Percentiles rank a stretch among this genome's conserved stretches.
Evolutionary conservation across 1,140 invertebrate species (phyloP).

Genomic region (Drosophila melanogaster): Release_6_plus_ISO1_MT NC_004354.4:8262501-8263000

Average conservation of each 20-base stretch:
- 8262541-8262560: constrained; percentile 9
- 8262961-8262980: constrained; percentile 39
- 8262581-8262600: constrained; percentile 29
- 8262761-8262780: background rate
- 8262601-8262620: constrained; percentile 2
- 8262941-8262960: constrained; percentile 37
- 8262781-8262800: too few relatives aligned
- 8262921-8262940: constrained; percentile 12
- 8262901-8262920: constrained; percentile 24
- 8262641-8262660: constrained; percentile 1
- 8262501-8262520: constrained; percentile 42
- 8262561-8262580: background rate
- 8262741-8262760: background rate
- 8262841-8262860: background rate
- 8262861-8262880: background rate
- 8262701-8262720: background rate
- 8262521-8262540: constrained; percentile 49
- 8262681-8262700: too few relatives aligned
- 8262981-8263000: constrained; percentile 48
- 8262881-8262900: background rate
- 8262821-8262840: background rate
- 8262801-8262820: too few relatives aligned
- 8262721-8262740: too few relatives aligned
- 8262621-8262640: background rate
- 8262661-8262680: too few relatives aligned